Base-by-base conservation (phyloP, 2,797 vertebrate species). In the Onychomys torridus region DNA sequence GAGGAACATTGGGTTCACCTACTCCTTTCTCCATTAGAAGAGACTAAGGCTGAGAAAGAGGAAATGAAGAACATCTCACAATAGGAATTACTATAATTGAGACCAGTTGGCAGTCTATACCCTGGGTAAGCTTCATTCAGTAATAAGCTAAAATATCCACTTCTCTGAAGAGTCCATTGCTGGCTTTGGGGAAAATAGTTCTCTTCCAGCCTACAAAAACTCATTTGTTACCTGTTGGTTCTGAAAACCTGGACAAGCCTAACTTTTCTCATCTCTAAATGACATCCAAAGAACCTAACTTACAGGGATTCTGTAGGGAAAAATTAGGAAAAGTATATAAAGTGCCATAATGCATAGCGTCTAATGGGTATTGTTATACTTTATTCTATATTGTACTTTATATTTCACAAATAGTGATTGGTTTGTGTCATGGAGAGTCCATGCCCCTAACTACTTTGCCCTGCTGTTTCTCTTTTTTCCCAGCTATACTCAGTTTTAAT, bases 341-440 rank as follows among this genome's bases (percentile, higher is more conserved):
- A 84, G 34, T 78, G 67, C 78, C 67, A 52, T 21, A 19, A 25
- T 87, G 10, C 46, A 76, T 84, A 76, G 57, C 19, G 19, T 25
- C 14, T 52, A n/a, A 25, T 57, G 69, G 27, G 37, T 87, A 6
- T 65, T 77, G 40, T 32, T 82, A 40, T 65, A 94, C 65, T 88
- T 37, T n/a, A n/a, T n/a, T n/a, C n/a, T n/a, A n/a, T n/a, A n/a
- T n/a, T 32, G 52, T 85, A 61, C 23, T 94, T 93, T 94, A 52
- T 93, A 65, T 77, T 88, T 92, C 82, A 32, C 71, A 69, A 3
- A 16, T 67, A 14, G 82, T 59, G 10, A 37, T 46, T 78, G 29
- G 57, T 61, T 92, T 32, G 5, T 11, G 34, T 0, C 1, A 4
- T 21, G 4, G 43, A 92, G 23, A 52, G 49, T 17, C 1, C 77